Evolutionary conservation across 1,140 invertebrate species (phyloP).

Genomic region (Hylyphantes graminicola): DNA sequence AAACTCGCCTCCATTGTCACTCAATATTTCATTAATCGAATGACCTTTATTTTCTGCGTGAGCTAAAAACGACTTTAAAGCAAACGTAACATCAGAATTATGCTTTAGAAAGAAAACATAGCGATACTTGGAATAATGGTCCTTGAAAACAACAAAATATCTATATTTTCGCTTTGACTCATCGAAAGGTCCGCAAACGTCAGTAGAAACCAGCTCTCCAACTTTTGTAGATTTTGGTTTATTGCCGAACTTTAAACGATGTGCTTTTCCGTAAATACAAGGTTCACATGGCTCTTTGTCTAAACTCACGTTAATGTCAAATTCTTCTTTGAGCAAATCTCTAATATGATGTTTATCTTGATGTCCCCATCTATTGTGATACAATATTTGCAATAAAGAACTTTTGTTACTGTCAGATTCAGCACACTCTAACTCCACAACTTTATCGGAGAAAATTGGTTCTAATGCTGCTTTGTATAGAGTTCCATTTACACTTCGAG

Average conservation of each 20-base stretch:
- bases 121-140: constrained; percentile 19
- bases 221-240: too few species aligned
- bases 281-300: not conserved
- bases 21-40: constrained; percentile 24
- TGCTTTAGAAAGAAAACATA: constrained; percentile 36
- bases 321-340: too few species aligned
- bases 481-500: too few species aligned
- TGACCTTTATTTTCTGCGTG: constrained; percentile 26
- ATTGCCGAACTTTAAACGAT: not conserved
- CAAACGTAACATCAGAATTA: not conserved
- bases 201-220: not conserved
- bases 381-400: too few species aligned
- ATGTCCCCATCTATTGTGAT: too few species aligned
- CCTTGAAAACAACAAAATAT: constrained; percentile 54
- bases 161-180: constrained; percentile 18
- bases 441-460: too few species aligned
- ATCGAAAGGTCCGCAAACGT: constrained; percentile 51
- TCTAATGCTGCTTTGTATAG: too few species aligned
- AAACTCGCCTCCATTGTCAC: constrained; percentile 57
- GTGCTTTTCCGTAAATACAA: constrained; percentile 38
- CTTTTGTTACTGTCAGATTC: too few species aligned
- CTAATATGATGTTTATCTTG: too few species aligned
- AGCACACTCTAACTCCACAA: too few species aligned
- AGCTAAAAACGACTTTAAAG: constrained; percentile 8
- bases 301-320: too few species aligned